A percentile compares a stretch with the other conserved stretches of the same genome.
Evolutionary conservation across 2,888 invertebrate species (phyloP).

Genomic region (Odontothrips loti): DNA sequence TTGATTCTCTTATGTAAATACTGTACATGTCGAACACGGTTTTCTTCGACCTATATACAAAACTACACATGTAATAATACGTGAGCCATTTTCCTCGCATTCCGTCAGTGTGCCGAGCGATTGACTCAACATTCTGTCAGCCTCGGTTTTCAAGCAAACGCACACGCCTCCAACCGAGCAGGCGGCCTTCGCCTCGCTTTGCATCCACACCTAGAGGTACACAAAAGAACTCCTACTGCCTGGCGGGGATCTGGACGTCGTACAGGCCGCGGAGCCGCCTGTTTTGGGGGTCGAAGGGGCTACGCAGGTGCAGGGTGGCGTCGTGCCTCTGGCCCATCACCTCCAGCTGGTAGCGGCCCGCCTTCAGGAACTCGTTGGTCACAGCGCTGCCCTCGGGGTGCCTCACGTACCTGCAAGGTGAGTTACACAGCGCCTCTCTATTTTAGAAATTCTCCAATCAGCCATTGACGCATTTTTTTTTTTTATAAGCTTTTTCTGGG

Average conservation of each 20-base stretch:
- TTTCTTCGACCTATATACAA: conserved; percentile 3
- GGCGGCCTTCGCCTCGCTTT: too few relatives aligned
- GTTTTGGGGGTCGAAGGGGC: conserved; percentile 78
- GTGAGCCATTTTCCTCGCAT: background rate
- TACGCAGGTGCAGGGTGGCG: conserved; percentile 64
- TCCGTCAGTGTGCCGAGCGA: background rate
- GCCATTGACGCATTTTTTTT: too few relatives aligned
- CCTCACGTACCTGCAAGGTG: conserved; percentile 52
- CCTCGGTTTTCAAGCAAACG: too few relatives aligned
- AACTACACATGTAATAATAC: conserved; percentile 21
- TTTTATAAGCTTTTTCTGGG: too few relatives aligned
- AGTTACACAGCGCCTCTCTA: background rate
- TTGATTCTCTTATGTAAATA: conserved; percentile 4
- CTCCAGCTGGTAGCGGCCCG: conserved; percentile 75
- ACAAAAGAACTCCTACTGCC: too few relatives aligned
- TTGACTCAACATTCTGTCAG: too few relatives aligned
- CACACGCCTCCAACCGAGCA: too few relatives aligned
- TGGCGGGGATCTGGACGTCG: conserved; percentile 40
- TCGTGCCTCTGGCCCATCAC: conserved; percentile 68
- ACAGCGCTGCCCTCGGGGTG: conserved; percentile 58
- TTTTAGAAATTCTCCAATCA: too few relatives aligned
- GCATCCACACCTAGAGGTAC: too few relatives aligned
- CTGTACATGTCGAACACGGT: background rate
- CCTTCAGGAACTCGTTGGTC: conserved; percentile 61
- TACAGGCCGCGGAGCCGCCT: conserved; percentile 64